Evolutionary conservation across 92 coral and sea anemone genomes (phyloP), one percentile per base, ranked within the genome.

Genomic region (Ricordea florida): DNA sequence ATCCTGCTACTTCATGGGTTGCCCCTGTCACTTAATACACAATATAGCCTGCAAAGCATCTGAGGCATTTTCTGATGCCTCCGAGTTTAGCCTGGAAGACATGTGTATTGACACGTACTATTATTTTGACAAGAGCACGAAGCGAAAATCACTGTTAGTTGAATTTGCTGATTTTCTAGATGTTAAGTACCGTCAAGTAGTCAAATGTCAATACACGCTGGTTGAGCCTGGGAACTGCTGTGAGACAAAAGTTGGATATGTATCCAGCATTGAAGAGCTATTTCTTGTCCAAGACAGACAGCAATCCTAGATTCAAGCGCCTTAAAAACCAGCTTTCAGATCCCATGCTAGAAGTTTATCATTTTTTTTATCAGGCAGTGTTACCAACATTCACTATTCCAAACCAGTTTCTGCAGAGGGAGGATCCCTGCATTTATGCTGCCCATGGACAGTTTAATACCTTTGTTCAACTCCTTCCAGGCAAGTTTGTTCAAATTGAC

Each of bases 11-110:
- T 74, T 82, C 65, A 74, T 82, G 77, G 87, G 79, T 43, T 83
- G 88, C 48, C 73, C 74, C 27, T 71, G 83, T 58, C 88, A 75
- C 33, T 64, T 76, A 25, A 26, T 66, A 8, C 84, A 83, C 41
- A 82, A 82, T 25, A 25, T 74, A 26, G 78, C 84, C 42, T 55
- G 88, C 52, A 66, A 76, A 34, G 89, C 89, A 31, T 66, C 89
- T n/a, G 55, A 64, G 25, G 17, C 83, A 57, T 76, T 83, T 67
- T 33, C 33, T 9, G 51, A 67, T 70, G 28, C 25, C 57, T 44
- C 59, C 1, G 50, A 63, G 24, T 64, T 82, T 64, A 28, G 34
- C 45, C 17, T 49, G 61, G 57, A 28, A 4, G 62, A 68, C 8
- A 6, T 68, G 24, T 64, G 74, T 21, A 35, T 76, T 30, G 83